Evolutionary conservation across 2,797 vertebrate species (phyloP), one percentile per base, ranked within the genome.

Genomic region (Melanotaenia pygmaea): DNA sequence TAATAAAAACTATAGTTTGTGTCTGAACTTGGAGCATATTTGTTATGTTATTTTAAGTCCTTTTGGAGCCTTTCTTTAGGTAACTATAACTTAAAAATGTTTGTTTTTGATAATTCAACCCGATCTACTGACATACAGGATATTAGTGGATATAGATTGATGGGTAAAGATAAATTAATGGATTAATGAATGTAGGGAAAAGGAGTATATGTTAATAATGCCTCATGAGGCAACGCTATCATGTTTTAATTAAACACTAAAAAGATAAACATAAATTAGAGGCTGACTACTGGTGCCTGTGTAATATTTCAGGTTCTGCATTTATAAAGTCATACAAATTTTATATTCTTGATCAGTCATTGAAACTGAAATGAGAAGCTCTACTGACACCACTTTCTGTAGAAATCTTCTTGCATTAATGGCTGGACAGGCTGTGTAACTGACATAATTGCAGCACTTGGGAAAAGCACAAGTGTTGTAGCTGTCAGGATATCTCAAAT

Each of bases 401-500:
- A 14, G 68, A 54, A 73, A 12, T 56, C 53, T 56, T n/a, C 24
- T 57, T 43, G 16, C 16, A 9, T 26, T 40, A 54, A 64, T 43
- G 4, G 34, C 59, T 56, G 45, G 51, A 38, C 8, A 3, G 16
- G 24, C 34, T 59, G 43, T 18, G n/a, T 67, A 64, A 56, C 40
- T 64, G 67, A 67, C 57, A 16, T 61, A 64, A 66, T 14, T 53
- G 1, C 22, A 61, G 65, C 76, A 50, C 77, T 77, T 68, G 5
- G 14, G 53, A 30, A 71, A 72, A 56, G 20, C 76, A 58, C 60
- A 72, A 73, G 64, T 71, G 64, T 37, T 64, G 20, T 38, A 28
- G 60, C 70, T 76, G 67, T 66, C 61, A 32, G 61, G 79, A 72
- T 59, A 79, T 70, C 59, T 80, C 54, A 76, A 65, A 74, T 61